Evolutionary conservation across 1,140 invertebrate species (phyloP).

Genomic region (Drosophila orena): DNA sequence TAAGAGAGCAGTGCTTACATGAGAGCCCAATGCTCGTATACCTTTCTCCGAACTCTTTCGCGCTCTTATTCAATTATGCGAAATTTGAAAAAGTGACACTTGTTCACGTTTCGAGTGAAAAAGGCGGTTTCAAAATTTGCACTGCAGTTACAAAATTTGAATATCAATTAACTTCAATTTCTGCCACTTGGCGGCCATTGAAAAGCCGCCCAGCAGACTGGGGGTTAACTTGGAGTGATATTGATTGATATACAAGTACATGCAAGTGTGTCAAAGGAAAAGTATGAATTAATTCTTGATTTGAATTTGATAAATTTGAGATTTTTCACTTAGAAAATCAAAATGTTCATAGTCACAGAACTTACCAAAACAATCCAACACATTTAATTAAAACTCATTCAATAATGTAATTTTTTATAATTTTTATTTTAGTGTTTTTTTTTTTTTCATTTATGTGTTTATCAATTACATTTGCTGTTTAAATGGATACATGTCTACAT

Average conservation of each 20-base stretch:
- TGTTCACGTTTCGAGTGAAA: background rate
- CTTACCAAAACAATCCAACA: background rate
- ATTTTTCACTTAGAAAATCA: background rate
- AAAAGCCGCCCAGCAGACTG: constrained; percentile 7
- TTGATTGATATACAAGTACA: constrained; percentile 26
- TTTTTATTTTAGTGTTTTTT: constrained; percentile 46
- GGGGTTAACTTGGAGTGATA: constrained; percentile 26
- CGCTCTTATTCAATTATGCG: constrained; percentile 30
- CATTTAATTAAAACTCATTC: background rate
- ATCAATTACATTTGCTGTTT: constrained; percentile 79
- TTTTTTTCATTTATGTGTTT: constrained; percentile 44
- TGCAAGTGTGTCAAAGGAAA: background rate
- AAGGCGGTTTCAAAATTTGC: constrained; percentile 22
- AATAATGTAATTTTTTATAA: constrained; percentile 40
- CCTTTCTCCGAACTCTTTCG: constrained; percentile 7
- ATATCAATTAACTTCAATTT: constrained; percentile 63
- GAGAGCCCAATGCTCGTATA: constrained; percentile 4
- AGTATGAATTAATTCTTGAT: constrained; percentile 1
- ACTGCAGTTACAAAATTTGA: constrained; percentile 47
- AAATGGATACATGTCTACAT: constrained; percentile 71
- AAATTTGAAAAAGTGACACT: constrained; percentile 14
- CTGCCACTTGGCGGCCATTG: constrained; percentile 56
- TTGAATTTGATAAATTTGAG: no score
- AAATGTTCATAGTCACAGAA: background rate
- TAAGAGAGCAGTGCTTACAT: constrained; percentile 15